Percentiles rank a stretch among this genome's conserved stretches.
Conservation (phyloP, 2,113 vertebrate species). For the Corvus moneduloides region DNA sequence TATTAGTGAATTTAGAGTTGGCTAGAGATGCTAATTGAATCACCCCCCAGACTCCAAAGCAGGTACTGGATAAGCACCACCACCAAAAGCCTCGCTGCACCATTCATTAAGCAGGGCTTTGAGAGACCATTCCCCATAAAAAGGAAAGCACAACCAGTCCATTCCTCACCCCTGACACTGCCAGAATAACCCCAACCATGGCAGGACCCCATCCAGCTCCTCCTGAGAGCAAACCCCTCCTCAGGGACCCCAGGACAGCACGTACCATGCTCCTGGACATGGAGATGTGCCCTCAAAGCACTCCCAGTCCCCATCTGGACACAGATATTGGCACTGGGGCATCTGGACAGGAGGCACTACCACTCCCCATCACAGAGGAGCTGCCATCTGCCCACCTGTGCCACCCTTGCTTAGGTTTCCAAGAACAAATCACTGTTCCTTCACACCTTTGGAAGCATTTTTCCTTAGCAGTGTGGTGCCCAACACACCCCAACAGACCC, state of each 20-base stretch:
- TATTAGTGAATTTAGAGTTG: not conserved
- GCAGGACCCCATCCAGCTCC: not conserved
- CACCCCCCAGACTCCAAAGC: not conserved
- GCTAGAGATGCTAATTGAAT: not conserved
- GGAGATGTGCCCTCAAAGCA: not conserved
- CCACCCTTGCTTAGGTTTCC: accelerated
- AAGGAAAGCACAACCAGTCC: not conserved
- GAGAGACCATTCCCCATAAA: not conserved
- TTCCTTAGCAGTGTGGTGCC: not conserved
- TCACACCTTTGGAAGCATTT: not conserved
- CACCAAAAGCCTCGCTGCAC: not conserved
- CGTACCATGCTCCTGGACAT: accelerated
- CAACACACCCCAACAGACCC: not conserved
- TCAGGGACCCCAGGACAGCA: accelerated
- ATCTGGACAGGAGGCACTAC: not conserved
- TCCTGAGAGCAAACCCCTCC: not conserved
- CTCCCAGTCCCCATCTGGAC: not conserved
- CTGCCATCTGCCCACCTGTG: not conserved
- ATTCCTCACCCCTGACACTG: not conserved
- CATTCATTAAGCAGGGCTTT: not conserved
- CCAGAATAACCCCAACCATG: accelerated
- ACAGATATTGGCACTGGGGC: not conserved
- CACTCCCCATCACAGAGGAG: not conserved
- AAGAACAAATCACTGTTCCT: not conserved
- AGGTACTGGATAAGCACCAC: not conserved